Percentiles rank a stretch among this genome's conserved stretches.
These are phyloP conservation scores for Dicerorhinus sumatrensis DNA, from an alignment of 2,113 vertebrate species.

Conservation along the genomic window DNA sequence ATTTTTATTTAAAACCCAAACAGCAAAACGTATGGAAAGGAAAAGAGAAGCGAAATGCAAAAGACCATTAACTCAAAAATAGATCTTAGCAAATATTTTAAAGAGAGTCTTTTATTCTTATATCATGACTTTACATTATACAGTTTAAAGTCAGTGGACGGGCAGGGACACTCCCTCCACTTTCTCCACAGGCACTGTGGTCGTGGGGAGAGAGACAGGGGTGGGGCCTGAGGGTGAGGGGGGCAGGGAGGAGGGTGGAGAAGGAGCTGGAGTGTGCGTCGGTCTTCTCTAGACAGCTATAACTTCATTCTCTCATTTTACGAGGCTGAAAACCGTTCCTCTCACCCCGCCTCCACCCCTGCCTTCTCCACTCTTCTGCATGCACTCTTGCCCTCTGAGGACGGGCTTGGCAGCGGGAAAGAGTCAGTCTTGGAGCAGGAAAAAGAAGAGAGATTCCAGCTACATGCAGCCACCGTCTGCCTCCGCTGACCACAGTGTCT, in stretches of 20 bases:
- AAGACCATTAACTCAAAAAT: conserved; percentile 71
- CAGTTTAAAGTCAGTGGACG: conserved; percentile 44
- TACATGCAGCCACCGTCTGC: background rate
- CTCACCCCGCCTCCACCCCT: conserved; percentile 35
- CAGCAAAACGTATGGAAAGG: conserved; percentile 29
- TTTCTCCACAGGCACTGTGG: conserved; percentile 36
- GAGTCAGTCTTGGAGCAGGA: background rate
- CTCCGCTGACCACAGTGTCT: background rate
- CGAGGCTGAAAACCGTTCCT: conserved; percentile 19
- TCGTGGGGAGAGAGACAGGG: background rate
- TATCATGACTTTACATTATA: conserved; percentile 70
- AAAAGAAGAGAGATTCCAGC: conserved; percentile 4
- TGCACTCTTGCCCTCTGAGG: conserved; percentile 11
- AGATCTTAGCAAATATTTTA: conserved; percentile 73
- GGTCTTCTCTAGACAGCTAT: conserved; percentile 33
- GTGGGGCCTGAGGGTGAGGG: background rate
- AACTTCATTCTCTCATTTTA: conserved; percentile 60
- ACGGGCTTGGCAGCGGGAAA: conserved; percentile 3
- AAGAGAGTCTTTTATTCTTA: conserved; percentile 65
- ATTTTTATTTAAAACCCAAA: conserved; percentile 27
- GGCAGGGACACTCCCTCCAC: conserved; percentile 64
- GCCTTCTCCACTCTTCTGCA: conserved; percentile 13
- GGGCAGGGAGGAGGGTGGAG: conserved; percentile 4
- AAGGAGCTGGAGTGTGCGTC: conserved; percentile 14
- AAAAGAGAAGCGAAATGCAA: conserved; percentile 57